These are phyloP conservation scores for Psittacus erithacus DNA, from an alignment of 2,113 vertebrate species.

Conservation along the genomic window DNA sequence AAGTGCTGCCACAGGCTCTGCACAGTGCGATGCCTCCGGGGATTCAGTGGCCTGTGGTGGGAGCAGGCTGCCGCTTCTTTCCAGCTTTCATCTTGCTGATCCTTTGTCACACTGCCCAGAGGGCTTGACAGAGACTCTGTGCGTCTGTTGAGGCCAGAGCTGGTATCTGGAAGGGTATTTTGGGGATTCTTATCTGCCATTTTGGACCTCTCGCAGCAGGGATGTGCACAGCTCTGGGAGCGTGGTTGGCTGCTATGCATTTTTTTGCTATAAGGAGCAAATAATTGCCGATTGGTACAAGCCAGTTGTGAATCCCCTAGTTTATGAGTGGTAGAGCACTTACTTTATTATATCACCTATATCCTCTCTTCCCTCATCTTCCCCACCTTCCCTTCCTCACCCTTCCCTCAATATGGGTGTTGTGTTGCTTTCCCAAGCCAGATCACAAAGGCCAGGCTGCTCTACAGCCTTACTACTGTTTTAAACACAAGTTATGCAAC, in stretches of 20 bases:
- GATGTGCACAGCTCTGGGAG: neutral
- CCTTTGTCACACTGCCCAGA: neutral
- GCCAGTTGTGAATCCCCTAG: neutral
- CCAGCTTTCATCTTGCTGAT: neutral
- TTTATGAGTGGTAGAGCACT: neutral
- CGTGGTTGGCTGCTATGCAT: neutral
- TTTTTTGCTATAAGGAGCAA: neutral
- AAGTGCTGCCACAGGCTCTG: neutral
- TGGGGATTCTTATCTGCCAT: neutral
- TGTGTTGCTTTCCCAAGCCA: neutral
- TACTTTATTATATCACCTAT: neutral
- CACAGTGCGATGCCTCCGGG: neutral
- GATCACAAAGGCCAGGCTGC: neutral
- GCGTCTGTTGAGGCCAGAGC: neutral
- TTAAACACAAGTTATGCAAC: constrained; percentile 21
- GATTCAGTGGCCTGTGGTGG: accelerated
- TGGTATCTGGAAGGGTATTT: neutral
- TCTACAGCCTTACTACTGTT: constrained; percentile 14
- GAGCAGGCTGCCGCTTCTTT: neutral
- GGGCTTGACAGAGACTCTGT: neutral
- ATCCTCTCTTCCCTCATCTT: neutral
- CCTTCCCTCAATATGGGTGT: neutral
- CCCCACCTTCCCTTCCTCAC: neutral
- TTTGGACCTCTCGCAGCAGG: neutral
- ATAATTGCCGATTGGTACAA: neutral